phyloP scores from a whole-genome alignment of 2,113 vertebrate species.

The Oryzias woworae region DNA sequence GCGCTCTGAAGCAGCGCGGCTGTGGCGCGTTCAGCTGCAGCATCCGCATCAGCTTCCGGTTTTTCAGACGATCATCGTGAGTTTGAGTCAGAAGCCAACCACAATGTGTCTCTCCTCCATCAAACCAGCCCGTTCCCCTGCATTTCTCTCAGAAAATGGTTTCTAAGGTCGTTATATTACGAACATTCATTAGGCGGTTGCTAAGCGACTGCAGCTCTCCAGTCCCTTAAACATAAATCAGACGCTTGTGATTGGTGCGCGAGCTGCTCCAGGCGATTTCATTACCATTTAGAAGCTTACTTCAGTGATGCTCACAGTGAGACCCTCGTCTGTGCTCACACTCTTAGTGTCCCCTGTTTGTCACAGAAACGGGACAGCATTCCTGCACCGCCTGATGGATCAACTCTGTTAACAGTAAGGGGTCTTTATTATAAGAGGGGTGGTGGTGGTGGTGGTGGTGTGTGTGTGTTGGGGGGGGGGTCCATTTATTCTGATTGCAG shows the following conservation, averaged over 20 bases:
- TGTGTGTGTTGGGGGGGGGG: no score
- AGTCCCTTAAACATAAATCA: constrained; percentile 68
- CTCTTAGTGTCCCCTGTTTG: background rate
- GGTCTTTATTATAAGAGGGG: no score
- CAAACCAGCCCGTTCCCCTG: no score
- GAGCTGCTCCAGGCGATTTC: constrained; percentile 55
- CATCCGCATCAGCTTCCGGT: background rate
- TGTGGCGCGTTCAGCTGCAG: constrained; percentile 8
- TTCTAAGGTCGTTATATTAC: constrained; percentile 48
- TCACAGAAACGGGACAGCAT: no score
- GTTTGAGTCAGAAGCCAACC: background rate
- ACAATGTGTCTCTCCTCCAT: background rate
- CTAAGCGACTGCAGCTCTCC: constrained; percentile 68
- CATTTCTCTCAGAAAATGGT: constrained; percentile 19
- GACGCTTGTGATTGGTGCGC: constrained; percentile 63
- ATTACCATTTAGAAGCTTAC: constrained; percentile 68
- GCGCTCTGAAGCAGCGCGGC: background rate
- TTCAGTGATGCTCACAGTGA: constrained; percentile 21
- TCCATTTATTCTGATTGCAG: no score
- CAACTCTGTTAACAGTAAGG: no score
- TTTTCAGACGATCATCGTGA: background rate
- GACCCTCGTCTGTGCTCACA: constrained; percentile 12
- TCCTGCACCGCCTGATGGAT: no score
- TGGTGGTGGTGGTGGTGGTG: no score
- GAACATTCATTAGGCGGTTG: constrained; percentile 69